These are phyloP conservation scores for Biston stratarius DNA, from an alignment of 2,888 invertebrate species.

Conservation along the genomic window DNA sequence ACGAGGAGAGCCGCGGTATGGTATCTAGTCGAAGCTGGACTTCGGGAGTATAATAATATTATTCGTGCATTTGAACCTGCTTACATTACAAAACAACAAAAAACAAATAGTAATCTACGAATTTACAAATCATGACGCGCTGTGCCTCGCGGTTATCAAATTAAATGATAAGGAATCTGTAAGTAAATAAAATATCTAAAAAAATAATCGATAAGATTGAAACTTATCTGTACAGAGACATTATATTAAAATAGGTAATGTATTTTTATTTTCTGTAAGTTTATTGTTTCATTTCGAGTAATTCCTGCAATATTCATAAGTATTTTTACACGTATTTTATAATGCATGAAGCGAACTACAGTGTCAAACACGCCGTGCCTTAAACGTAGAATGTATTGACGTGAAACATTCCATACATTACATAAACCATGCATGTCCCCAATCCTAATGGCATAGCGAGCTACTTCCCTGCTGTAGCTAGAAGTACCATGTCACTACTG, in stretches of 20 bases:
- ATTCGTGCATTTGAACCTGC: conserved; percentile 52
- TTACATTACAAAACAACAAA: conserved; percentile 38
- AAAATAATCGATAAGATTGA: conserved; percentile 29
- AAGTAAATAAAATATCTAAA: conserved; percentile 18
- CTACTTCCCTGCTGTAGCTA: conserved; percentile 37
- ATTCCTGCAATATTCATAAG: background rate
- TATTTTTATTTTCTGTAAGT: conserved; percentile 16
- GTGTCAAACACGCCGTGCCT: conserved; percentile 71
- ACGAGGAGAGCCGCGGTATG: conserved; percentile 7
- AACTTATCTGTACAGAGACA: conserved; percentile 14
- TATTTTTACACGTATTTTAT: conserved; percentile 15
- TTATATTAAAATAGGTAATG: conserved; percentile 4
- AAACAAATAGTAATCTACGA: conserved; percentile 15
- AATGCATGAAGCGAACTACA: conserved; percentile 13
- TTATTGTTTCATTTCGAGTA: conserved; percentile 12
- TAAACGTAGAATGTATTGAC: conserved; percentile 48
- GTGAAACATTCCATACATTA: conserved; percentile 1
- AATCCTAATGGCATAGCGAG: conserved; percentile 39
- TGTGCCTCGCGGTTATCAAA: conserved; percentile 36
- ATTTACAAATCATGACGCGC: conserved; percentile 24
- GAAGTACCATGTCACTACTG: conserved; percentile 53
- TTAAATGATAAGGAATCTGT: conserved; percentile 34
- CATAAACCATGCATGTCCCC: background rate
- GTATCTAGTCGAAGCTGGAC: conserved; percentile 60
- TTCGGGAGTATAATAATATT: conserved; percentile 48